phyloP scores from a whole-genome alignment of 2,888 invertebrate species.

The Caenorhabditis uteleia region DNA sequence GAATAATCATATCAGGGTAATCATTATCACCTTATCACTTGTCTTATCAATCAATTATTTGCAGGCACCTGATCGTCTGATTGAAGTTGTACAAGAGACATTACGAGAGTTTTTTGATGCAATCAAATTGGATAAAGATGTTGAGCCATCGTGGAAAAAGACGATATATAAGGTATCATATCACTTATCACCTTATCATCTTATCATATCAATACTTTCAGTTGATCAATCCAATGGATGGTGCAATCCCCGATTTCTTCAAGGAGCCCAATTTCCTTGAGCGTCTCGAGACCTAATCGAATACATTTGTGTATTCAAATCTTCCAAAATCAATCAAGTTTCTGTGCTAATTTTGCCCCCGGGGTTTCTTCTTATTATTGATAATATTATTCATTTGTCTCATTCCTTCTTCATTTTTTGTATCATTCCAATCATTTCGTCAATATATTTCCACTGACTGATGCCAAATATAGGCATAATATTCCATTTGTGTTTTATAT shows the following conservation, averaged over 20 bases:
- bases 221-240: slow-evolving; percentile 97
- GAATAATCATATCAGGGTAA: slow-evolving; percentile 92
- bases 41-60: too few species aligned
- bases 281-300: slow-evolving; percentile 82
- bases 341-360: too few species aligned
- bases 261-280: slow-evolving; percentile 99
- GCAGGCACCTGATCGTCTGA: slow-evolving; percentile 96
- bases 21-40: background rate
- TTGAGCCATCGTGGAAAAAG: slow-evolving; percentile 99
- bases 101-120: slow-evolving; percentile 98
- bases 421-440: too few species aligned
- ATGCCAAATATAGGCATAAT: too few species aligned
- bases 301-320: too few species aligned
- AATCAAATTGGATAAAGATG: slow-evolving; percentile 92
- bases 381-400: too few species aligned
- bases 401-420: too few species aligned
- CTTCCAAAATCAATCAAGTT: too few species aligned
- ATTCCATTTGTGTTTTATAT: too few species aligned
- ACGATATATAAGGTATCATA: slow-evolving; percentile 86
- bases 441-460: too few species aligned
- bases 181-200: background rate
- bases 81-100: slow-evolving; percentile 95
- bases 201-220: slow-evolving; percentile 21
- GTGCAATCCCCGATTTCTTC: slow-evolving; percentile 98
- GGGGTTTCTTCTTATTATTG: too few species aligned